Percentiles rank a stretch among this genome's conserved stretches.
Conservation (phyloP, 2,888 invertebrate species). For the Phalera bucephala region DNA sequence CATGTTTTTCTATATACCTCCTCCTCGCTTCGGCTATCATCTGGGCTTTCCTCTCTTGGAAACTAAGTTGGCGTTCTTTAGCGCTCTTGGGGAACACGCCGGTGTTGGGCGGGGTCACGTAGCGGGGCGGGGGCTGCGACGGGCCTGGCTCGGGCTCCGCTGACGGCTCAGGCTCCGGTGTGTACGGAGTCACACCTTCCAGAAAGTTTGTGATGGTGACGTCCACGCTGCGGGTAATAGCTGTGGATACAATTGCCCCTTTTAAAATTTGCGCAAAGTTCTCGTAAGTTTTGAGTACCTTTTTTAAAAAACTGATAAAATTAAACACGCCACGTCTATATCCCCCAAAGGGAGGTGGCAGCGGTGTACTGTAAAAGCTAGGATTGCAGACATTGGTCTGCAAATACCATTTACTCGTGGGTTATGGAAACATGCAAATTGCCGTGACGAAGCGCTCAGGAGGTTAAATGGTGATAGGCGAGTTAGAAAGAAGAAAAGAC, state of each 20-base stretch:
- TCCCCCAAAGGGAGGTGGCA: too few species aligned
- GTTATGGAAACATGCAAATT: too few species aligned
- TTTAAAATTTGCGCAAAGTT: too few species aligned
- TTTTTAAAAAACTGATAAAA: too few species aligned
- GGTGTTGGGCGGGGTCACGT: constrained; percentile 54
- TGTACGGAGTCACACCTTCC: constrained; percentile 88
- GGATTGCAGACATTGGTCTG: too few species aligned
- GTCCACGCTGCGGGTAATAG: constrained; percentile 89
- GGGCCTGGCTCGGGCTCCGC: constrained; percentile 25
- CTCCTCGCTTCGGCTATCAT: constrained; percentile 90
- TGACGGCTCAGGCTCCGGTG: constrained; percentile 43
- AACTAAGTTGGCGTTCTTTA: constrained; percentile 86
- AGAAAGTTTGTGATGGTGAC: constrained; percentile 91
- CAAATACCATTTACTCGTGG: too few species aligned
- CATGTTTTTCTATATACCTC: constrained; percentile 91
- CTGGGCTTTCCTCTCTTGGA: constrained; percentile 90
- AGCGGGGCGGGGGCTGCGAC: constrained; percentile 31
- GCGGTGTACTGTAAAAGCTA: too few species aligned
- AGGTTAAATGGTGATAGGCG: too few species aligned
- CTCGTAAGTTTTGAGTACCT: too few species aligned
- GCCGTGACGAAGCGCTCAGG: too few species aligned
- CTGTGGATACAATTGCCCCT: constrained; percentile 64
- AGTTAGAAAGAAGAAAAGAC: too few species aligned
- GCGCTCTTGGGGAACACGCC: constrained; percentile 81
- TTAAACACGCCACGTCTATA: too few species aligned